Evolutionary conservation across 1,140 invertebrate species (phyloP), one percentile per base, ranked within the genome.

Genomic region (Drosophila micromelanica): DNA sequence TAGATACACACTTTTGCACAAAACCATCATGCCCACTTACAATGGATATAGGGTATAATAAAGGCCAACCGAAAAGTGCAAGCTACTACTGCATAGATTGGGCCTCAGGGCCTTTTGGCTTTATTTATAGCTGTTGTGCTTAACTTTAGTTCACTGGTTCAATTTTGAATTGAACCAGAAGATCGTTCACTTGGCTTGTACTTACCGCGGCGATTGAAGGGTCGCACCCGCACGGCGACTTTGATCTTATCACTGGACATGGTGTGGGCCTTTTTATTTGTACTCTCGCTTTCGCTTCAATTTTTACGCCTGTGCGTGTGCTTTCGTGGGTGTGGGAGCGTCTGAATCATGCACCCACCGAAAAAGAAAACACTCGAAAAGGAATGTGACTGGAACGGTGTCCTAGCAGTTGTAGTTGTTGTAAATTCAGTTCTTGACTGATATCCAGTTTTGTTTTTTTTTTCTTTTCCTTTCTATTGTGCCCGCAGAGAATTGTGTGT

Each of bases 121-220:
- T 35, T 35, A 35, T 9, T 35, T 27, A 27, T 27, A 27, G 27
- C 27, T 27, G 0, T 2, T 35, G 32, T 35, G 32, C 32, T 35
- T 35, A 35, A 9, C 32, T 4, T 65, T 64, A 15, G 7, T 51
- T 30, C 30, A 49, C 6, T 9, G 1, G 23, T 27, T 23, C 20
- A 27, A 20, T 46, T 20, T 46, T 5, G 8, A 6, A 20, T 46
- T 46, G 27, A 27, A 27, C 27, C 27, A 6, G 1, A 5, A 27
- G 5, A 27, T 46, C 12, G 1, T 46, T n/a, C 20, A 35, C 15
- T 51, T 49, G 7, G 42, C 37, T 42, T 52, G 30, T 52, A 93
- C 93, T 95, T 94, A 98, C 98, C 98, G 96, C 98, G 94, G 84
- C 97, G 95, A 94, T 98, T 99, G 93, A 98, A 97, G 91, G 98